Conservation (phyloP, 2,888 invertebrate species). For the Campaea margaritaria region DNA sequence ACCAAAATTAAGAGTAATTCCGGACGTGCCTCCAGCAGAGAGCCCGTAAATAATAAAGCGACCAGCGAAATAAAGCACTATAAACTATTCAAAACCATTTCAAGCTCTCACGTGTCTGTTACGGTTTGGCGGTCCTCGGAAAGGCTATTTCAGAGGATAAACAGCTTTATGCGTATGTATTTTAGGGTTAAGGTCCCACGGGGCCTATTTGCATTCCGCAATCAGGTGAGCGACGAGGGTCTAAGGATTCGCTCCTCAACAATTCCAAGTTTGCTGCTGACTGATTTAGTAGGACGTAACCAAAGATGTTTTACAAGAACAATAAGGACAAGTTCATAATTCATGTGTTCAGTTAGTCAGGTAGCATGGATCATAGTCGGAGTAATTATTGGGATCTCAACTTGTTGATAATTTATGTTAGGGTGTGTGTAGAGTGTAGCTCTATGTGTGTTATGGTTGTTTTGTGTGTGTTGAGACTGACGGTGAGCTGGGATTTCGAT, state of each 20-base stretch:
- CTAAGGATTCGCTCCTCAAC: slow-evolving; percentile 63
- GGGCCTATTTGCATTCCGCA: slow-evolving; percentile 67
- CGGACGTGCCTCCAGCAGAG: slow-evolving; percentile 42
- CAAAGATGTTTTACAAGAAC: slow-evolving; percentile 50
- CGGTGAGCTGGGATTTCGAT: too few relatives aligned
- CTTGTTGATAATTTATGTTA: too few relatives aligned
- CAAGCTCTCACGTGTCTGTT: slow-evolving; percentile 61
- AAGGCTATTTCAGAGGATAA: slow-evolving; percentile 51
- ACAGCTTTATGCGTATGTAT: slow-evolving; percentile 58
- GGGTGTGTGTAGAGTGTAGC: too few relatives aligned
- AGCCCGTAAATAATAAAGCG: slow-evolving; percentile 57
- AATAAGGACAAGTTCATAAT: slow-evolving; percentile 35
- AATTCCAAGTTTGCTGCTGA: slow-evolving; percentile 61
- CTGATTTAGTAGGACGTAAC: slow-evolving; percentile 54
- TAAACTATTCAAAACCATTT: slow-evolving; percentile 67
- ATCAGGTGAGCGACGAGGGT: slow-evolving; percentile 71
- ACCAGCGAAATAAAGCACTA: slow-evolving; percentile 60
- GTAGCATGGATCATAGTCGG: neutral
- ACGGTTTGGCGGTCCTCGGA: slow-evolving; percentile 52
- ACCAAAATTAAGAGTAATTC: slow-evolving; percentile 49
- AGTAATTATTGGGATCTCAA: too few relatives aligned
- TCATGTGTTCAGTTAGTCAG: neutral
- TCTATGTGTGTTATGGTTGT: too few relatives aligned
- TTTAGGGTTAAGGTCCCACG: slow-evolving; percentile 60
- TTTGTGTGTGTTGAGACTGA: too few relatives aligned